phyloP scores from a whole-genome alignment of 2,113 vertebrate genomes.

The Opisthocomus hoazin region DNA sequence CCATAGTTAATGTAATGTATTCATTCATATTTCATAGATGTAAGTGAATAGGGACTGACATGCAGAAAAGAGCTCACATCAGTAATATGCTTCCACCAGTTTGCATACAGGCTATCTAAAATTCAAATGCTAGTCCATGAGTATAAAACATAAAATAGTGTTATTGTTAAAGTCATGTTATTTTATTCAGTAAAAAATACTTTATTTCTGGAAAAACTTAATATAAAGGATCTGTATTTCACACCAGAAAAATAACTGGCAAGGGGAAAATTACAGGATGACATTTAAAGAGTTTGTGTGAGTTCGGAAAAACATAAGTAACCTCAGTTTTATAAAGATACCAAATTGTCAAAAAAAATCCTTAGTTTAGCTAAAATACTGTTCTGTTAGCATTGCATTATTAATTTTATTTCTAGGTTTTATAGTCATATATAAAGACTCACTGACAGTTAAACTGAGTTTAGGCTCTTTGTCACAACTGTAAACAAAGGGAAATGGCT shows the following conservation, averaged over 20 bases:
- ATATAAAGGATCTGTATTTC: not conserved
- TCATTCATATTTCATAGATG: not conserved
- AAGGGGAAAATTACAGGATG: not conserved
- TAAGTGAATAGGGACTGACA: not conserved
- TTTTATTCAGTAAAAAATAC: not conserved
- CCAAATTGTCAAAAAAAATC: not conserved
- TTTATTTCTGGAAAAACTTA: not conserved
- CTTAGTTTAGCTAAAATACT: not conserved
- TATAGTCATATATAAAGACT: not conserved
- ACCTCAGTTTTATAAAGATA: not conserved
- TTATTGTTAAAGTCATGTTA: not conserved
- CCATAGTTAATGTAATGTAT: not conserved
- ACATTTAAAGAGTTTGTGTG: not conserved
- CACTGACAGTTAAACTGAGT: not conserved
- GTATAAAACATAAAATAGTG: not conserved
- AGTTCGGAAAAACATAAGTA: not conserved
- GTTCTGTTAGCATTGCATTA: not conserved
- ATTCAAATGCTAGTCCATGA: not conserved
- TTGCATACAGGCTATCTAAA: not conserved
- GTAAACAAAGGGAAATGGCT: not conserved
- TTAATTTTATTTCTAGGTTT: not conserved
- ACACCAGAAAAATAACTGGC: not conserved
- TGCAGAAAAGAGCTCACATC: not conserved
- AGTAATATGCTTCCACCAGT: not conserved
- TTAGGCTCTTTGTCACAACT: not conserved